A percentile compares a stretch with the other conserved stretches of the same genome.
Conservation (phyloP, 2,888 invertebrate species). For the Caenorhabditis imperialis region DNA sequence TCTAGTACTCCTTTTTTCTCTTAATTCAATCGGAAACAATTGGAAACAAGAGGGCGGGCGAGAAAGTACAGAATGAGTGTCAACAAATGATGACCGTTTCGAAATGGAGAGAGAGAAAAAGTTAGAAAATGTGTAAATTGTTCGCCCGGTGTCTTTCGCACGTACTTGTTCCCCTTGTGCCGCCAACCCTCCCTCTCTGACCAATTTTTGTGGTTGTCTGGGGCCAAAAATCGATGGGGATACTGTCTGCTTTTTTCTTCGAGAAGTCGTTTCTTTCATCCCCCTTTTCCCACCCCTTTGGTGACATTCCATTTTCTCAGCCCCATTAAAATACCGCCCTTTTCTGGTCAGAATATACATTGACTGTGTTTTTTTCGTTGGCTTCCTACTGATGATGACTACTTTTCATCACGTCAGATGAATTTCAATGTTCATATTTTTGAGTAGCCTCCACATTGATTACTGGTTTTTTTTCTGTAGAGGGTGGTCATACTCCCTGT, state of each 20-base stretch:
- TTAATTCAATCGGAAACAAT: not conserved
- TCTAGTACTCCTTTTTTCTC: not conserved
- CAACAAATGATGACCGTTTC: conserved; percentile 27
- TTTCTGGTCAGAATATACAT: conserved; percentile 26
- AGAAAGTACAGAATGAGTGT: conserved; percentile 30
- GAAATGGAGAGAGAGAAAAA: too few species aligned
- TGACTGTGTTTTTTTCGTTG: too few species aligned
- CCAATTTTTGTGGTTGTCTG: not conserved
- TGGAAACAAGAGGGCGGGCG: not conserved
- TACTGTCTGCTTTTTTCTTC: conserved; percentile 1
- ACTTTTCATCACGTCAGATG: too few species aligned
- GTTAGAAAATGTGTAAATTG: conserved; percentile 19
- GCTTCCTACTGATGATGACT: too few species aligned
- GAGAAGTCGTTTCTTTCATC: conserved; percentile 6
- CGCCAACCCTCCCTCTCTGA: not conserved
- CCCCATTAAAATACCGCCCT: conserved; percentile 34
- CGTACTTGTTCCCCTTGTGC: too few species aligned
- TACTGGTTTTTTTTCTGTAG: too few species aligned
- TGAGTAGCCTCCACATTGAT: too few species aligned
- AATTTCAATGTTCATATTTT: too few species aligned
- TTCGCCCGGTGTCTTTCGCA: too few species aligned
- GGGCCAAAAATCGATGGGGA: conserved; percentile 16
- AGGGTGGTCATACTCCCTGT: too few species aligned
- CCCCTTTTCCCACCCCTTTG: conserved; percentile 22
- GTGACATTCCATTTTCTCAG: conserved; percentile 49